Percentiles rank a stretch among this genome's conserved stretches.
These are phyloP conservation scores for Lerista edwardsae DNA, from an alignment of 2,797 vertebrate species.

Conservation along the genomic window DNA sequence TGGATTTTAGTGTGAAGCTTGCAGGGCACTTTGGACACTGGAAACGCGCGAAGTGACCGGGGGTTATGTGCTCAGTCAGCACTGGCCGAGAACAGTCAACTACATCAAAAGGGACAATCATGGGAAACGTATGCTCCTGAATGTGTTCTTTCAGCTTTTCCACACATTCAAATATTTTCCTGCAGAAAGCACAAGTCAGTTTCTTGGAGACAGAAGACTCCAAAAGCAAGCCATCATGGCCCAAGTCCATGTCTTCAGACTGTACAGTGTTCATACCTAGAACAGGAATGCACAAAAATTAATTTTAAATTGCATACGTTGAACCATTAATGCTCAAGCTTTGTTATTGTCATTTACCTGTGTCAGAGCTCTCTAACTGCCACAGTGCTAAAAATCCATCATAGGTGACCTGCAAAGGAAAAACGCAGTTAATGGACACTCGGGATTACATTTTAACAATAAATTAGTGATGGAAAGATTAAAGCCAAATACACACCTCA, in stretches of 20 bases:
- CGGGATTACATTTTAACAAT: rapidly evolving
- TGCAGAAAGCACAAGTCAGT: slow-evolving; percentile 83
- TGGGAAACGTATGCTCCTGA: slow-evolving; percentile 76
- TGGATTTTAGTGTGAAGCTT: slow-evolving; percentile 88
- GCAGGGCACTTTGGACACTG: slow-evolving; percentile 83
- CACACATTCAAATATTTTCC: slow-evolving; percentile 81
- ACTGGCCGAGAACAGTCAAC: slow-evolving; percentile 42
- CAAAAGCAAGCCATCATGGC: slow-evolving; percentile 70
- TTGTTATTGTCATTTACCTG: slow-evolving; percentile 50
- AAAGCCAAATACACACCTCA: no score
- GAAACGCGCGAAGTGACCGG: slow-evolving; percentile 74
- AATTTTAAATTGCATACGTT: neutral
- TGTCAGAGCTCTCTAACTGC: slow-evolving; percentile 53
- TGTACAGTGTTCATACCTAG: slow-evolving; percentile 38
- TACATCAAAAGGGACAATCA: slow-evolving; percentile 77
- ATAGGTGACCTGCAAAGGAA: slow-evolving; percentile 41
- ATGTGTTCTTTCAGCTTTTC: slow-evolving; percentile 83
- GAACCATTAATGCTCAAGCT: rapidly evolving
- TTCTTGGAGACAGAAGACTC: slow-evolving; percentile 71
- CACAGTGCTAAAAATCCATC: slow-evolving; percentile 54
- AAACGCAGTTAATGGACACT: slow-evolving; percentile 14
- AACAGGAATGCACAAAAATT: neutral
- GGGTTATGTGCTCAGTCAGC: neutral
- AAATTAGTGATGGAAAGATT: neutral
- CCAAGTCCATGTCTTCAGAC: neutral